A percentile compares a stretch with the other conserved stretches of the same genome.
Evolutionary conservation across 1,140 invertebrate species (phyloP).

Genomic region (Drosophila gunungcola): DNA sequence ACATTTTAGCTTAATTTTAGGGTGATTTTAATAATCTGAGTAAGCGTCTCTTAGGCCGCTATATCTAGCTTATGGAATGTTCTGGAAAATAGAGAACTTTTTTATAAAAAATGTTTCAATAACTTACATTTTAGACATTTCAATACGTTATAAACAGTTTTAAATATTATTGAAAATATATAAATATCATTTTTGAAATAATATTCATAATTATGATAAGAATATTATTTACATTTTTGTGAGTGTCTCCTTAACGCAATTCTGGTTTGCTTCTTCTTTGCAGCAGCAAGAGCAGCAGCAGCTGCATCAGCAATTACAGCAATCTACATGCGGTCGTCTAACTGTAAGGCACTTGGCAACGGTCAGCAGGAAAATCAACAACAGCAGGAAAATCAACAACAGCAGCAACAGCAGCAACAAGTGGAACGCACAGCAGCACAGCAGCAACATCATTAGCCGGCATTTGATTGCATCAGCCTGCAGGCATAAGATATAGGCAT

Average conservation of each 20-base stretch:
- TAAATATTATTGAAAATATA: too few relatives aligned
- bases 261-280: conserved; percentile 26
- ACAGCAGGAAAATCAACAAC: background rate
- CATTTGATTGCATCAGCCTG: conserved; percentile 60
- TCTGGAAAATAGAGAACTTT: too few relatives aligned
- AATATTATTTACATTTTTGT: too few relatives aligned
- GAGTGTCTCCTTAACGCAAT: background rate
- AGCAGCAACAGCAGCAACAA: conserved; percentile 33
- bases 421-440: conserved; percentile 51
- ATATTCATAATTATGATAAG: too few relatives aligned
- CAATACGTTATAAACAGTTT: too few relatives aligned
- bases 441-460: conserved; percentile 33
- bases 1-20: too few relatives aligned
- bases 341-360: conserved; percentile 72
- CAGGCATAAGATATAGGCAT: background rate
- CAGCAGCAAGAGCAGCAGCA: conserved; percentile 8
- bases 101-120: too few relatives aligned
- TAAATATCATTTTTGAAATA: too few relatives aligned
- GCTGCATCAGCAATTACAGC: conserved; percentile 44
- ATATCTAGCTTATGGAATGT: too few relatives aligned
- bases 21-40: too few relatives aligned
- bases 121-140: too few relatives aligned
- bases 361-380: conserved; percentile 46
- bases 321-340: conserved; percentile 69
- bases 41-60: too few relatives aligned